Evolutionary conservation across 2,797 vertebrate species (phyloP).

Genomic region (Acanthurus lineatus): DNA sequence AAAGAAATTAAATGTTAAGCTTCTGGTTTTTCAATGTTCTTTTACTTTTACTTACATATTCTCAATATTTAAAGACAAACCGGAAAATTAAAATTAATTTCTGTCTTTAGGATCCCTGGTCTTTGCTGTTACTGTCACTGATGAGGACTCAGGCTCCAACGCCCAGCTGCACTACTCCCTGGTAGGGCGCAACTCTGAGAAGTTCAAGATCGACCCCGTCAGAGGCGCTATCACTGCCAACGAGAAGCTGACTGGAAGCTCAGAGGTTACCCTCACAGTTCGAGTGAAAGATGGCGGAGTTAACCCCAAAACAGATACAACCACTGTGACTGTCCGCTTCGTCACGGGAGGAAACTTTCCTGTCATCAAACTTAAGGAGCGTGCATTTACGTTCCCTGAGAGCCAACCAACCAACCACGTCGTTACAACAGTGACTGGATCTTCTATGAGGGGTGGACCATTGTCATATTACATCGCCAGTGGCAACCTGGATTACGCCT

Average conservation of each 20-base stretch:
- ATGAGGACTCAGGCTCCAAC: conserved; percentile 93
- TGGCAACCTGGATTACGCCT: conserved; percentile 93
- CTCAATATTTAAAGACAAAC: not conserved
- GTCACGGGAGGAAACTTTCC: conserved; percentile 94
- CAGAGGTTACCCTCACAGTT: conserved; percentile 95
- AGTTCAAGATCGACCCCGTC: conserved; percentile 93
- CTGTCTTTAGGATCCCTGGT: conserved; percentile 90
- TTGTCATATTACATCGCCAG: conserved; percentile 96
- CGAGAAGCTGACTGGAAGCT: conserved; percentile 86
- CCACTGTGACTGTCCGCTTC: conserved; percentile 97
- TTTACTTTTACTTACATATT: not conserved
- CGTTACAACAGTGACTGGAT: conserved; percentile 90
- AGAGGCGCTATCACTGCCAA: conserved; percentile 95
- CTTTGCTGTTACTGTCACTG: conserved; percentile 97
- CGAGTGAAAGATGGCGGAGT: conserved; percentile 91
- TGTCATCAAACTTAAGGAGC: conserved; percentile 88
- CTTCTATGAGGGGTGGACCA: conserved; percentile 91
- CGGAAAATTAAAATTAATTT: not conserved
- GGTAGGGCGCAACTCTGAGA: conserved; percentile 91
- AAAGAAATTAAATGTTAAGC: not conserved
- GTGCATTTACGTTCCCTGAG: conserved; percentile 92
- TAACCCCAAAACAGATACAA: conserved; percentile 91
- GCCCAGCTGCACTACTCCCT: conserved; percentile 95
- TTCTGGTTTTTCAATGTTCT: not conserved
- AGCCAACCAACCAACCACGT: conserved; percentile 90